These are phyloP conservation scores for Acanthoscelides obtectus DNA, from an alignment of 2,888 invertebrate species.

Conservation along the genomic window DNA sequence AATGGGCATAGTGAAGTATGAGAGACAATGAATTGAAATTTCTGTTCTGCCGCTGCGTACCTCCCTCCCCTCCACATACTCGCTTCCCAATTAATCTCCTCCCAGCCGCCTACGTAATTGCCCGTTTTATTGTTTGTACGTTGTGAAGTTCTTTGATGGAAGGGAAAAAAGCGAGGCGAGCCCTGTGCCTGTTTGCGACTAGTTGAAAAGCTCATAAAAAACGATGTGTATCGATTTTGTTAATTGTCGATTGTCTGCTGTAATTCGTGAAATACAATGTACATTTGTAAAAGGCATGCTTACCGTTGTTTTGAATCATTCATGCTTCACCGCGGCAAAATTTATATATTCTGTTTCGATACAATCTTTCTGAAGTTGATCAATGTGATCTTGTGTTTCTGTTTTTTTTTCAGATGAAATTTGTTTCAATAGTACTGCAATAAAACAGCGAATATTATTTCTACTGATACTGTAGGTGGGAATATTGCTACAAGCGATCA, in stretches of 20 bases:
- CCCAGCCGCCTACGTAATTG: neutral
- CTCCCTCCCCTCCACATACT: neutral
- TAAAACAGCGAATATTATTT: too few relatives aligned
- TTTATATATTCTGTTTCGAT: too few relatives aligned
- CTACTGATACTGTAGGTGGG: too few relatives aligned
- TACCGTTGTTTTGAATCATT: too few relatives aligned
- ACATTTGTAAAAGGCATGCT: too few relatives aligned
- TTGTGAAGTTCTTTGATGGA: neutral
- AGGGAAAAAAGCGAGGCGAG: neutral
- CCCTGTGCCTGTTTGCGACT: neutral
- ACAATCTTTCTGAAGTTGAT: too few relatives aligned
- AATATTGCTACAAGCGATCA: too few relatives aligned
- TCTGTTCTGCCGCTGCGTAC: neutral
- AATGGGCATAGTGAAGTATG: too few relatives aligned
- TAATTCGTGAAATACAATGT: neutral
- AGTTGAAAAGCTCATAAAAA: neutral
- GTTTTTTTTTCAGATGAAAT: too few relatives aligned
- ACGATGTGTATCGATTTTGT: neutral
- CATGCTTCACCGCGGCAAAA: too few relatives aligned
- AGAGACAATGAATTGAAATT: neutral
- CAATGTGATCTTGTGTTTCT: too few relatives aligned
- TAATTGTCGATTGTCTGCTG: neutral
- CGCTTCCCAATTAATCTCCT: neutral
- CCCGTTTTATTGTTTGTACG: neutral
- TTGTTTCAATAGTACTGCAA: too few relatives aligned